Base-by-base conservation (phyloP, 2,888 invertebrate genomes). In the Eledona agricola region DNA sequence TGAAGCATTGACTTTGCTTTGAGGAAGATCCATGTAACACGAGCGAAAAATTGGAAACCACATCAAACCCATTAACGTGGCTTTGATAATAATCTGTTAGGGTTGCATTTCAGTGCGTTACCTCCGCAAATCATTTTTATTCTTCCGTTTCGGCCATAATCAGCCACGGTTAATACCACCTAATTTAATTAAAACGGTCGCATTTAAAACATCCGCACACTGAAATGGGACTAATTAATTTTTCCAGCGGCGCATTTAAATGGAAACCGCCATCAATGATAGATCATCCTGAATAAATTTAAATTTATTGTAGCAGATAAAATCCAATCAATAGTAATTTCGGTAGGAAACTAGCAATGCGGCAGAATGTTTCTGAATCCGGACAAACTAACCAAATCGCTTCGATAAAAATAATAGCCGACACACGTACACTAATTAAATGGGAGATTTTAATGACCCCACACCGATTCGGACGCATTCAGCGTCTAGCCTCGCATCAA, bases 321-420 rank as follows among this genome's bases (percentile, higher is more conserved):
- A 50, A 50, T 29, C 40, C 22, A 50, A 50, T 50, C 49, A 50
- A 50, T 50, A 50, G 49, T 50, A 50, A 50, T 50, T 50, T 50
- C 25, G 16, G 29, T 1, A 9, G 19, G 16, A 19, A 42, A 42
- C 22, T 19, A 29, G 12, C 29, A 31, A 12, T 22, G 26, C 46
- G 19, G 17, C 46, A 19, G 19, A 46, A 34, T 23, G 26, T 29
- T 42, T 42, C 31, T 31, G 42, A 29, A 29, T 29, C 15, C 15
- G 13, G 5, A 25, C 25, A 25, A 25, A 25, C 25, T 25, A 25
- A 25, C 25, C 11, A 25, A 25, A 25, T 25, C 11, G 11, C 25
- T 29, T 29, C n/a, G 3, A 13, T 13, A 29, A 31, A 9, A 31
- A 11, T 9, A 2, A 28, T 17, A 25, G 25, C 9, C 4, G 25